Percentiles rank a stretch among this genome's conserved stretches.
These are phyloP conservation scores for Sebastes minor DNA, from an alignment of 2,797 vertebrate species.

Conservation along the genomic window DNA sequence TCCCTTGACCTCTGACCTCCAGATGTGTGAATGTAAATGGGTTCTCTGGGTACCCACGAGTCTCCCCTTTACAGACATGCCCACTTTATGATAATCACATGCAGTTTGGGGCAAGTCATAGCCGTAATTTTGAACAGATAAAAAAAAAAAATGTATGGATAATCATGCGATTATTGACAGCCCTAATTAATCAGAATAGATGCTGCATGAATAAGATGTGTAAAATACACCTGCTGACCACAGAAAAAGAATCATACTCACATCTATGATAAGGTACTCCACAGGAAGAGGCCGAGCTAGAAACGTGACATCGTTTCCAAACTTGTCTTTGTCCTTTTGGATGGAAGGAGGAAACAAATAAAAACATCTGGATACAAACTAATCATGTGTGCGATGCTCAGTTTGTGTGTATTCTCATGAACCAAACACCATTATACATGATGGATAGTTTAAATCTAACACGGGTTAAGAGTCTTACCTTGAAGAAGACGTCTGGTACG, in stretches of 20 bases:
- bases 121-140: too few relatives aligned
- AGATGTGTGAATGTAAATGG: too few relatives aligned
- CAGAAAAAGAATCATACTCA: constrained; percentile 76
- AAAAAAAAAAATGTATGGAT: too few relatives aligned
- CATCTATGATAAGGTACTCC: constrained; percentile 98
- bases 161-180: neutral
- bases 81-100: too few relatives aligned
- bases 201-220: neutral
- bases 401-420: neutral
- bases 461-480: constrained; percentile 78
- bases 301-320: constrained; percentile 97
- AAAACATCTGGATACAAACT: neutral
- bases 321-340: constrained; percentile 94
- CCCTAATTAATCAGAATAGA: neutral
- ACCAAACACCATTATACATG: neutral
- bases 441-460: too few relatives aligned
- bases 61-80: too few relatives aligned
- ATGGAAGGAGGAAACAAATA: neutral
- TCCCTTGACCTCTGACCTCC: too few relatives aligned
- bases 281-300: constrained; percentile 96
- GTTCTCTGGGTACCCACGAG: too few relatives aligned
- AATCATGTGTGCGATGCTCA: too few relatives aligned
- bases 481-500: constrained; percentile 97
- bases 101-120: too few relatives aligned
- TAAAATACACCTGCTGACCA: neutral